These are phyloP conservation scores for Menidia menidia DNA, from an alignment of 2,797 vertebrate species.

Conservation along the genomic window DNA sequence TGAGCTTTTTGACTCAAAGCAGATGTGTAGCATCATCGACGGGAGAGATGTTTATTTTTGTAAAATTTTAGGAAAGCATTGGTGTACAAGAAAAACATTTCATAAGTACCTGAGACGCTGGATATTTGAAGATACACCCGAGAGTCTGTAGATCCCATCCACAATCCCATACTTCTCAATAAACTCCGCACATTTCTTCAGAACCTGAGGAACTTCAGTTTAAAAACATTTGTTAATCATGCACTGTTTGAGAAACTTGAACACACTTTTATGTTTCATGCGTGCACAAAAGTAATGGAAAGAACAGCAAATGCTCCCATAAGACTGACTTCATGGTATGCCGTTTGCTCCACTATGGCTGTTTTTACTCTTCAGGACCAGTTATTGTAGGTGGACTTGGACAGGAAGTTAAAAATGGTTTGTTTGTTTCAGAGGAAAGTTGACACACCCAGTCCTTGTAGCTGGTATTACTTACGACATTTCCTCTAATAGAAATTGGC, in stretches of 20 bases:
- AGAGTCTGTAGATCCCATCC: constrained; percentile 97
- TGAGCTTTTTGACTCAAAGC: background rate
- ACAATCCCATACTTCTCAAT: constrained; percentile 96
- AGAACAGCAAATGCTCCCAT: constrained; percentile 43
- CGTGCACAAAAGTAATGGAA: constrained; percentile 13
- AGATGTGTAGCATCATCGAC: background rate
- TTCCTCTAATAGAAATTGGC: constrained; percentile 87
- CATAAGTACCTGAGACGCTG: constrained; percentile 90
- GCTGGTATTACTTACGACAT: constrained; percentile 86
- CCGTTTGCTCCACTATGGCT: constrained; percentile 57
- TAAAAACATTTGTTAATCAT: constrained; percentile 21
- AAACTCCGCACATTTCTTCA: constrained; percentile 95
- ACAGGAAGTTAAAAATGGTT: constrained; percentile 89
- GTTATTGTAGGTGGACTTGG: constrained; percentile 82
- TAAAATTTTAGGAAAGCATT: background rate
- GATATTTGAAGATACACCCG: constrained; percentile 97
- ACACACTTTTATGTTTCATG: background rate
- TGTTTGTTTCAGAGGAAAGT: constrained; percentile 89
- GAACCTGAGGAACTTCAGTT: constrained; percentile 90
- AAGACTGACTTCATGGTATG: constrained; percentile 43
- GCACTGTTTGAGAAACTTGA: background rate
- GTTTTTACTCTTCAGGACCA: constrained; percentile 66
- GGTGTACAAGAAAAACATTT: background rate
- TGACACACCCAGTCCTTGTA: constrained; percentile 87
- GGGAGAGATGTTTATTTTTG: too few relatives aligned